Conservation (phyloP, 2,113 vertebrate species). For the Propithecus coquereli region DNA sequence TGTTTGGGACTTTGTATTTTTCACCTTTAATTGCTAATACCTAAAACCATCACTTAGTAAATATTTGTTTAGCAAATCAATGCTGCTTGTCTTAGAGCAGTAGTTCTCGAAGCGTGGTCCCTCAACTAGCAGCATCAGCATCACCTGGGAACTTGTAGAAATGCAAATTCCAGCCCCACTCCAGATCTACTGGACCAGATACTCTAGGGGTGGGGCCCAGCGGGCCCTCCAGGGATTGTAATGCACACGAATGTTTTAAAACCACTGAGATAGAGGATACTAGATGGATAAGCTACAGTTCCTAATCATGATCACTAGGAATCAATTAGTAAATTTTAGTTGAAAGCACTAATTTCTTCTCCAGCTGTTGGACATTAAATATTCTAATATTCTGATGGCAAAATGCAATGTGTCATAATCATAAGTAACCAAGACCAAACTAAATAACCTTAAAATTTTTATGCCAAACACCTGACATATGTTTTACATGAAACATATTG, state of each 20-base stretch:
- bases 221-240: neutral
- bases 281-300: neutral
- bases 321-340: neutral
- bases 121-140: neutral
- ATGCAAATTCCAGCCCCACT: neutral
- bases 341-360: neutral
- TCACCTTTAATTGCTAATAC: neutral
- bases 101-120: neutral
- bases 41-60: neutral
- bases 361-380: neutral
- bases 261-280: neutral
- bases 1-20: neutral
- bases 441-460: neutral
- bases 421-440: neutral
- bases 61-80: neutral
- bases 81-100: neutral
- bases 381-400: neutral
- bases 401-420: neutral
- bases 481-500: neutral
- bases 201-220: neutral
- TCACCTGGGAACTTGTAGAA: neutral
- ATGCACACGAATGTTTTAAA: neutral
- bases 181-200: neutral
- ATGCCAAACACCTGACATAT: neutral
- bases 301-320: neutral